Conservation (phyloP, 2,797 vertebrate species). For the Harpagifer antarcticus region DNA sequence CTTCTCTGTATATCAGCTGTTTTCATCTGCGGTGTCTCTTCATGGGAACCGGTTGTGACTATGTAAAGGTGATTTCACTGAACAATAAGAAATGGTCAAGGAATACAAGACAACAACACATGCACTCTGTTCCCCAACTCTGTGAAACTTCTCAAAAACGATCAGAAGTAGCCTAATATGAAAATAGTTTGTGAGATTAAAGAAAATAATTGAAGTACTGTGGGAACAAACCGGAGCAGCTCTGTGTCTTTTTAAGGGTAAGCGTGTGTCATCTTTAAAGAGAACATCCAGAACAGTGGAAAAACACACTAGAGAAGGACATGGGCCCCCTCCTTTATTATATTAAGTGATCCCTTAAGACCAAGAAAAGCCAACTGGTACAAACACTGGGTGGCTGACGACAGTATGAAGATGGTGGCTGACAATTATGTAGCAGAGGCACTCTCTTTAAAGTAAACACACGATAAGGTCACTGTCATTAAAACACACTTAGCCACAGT, state of each 20-base stretch:
- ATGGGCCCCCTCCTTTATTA: conserved; percentile 21
- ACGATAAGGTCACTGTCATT: conserved; percentile 58
- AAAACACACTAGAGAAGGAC: conserved; percentile 47
- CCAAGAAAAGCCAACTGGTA: conserved; percentile 39
- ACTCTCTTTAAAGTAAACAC: conserved; percentile 63
- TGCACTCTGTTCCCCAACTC: neutral
- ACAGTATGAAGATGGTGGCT: conserved; percentile 51
- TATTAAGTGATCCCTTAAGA: conserved; percentile 50
- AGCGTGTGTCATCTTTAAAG: conserved; percentile 32
- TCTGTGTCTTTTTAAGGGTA: conserved; percentile 26
- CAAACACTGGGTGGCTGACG: conserved; percentile 58
- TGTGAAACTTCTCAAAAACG: neutral
- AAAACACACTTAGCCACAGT: conserved; percentile 57
- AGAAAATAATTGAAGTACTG: neutral
- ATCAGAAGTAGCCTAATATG: neutral
- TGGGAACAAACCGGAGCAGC: conserved; percentile 8
- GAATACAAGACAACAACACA: conserved; percentile 2
- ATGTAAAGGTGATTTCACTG: conserved; percentile 1
- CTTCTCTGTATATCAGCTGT: conserved; percentile 42
- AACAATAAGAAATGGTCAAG: neutral
- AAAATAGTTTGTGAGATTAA: neutral
- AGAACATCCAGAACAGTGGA: conserved; percentile 48
- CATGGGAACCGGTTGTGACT: conserved; percentile 41
- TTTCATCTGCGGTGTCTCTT: conserved; percentile 41
- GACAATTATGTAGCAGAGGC: conserved; percentile 40